Base-by-base conservation (phyloP, 2,888 invertebrate genomes). In the Hirtodrosophila trivittata region DNA sequence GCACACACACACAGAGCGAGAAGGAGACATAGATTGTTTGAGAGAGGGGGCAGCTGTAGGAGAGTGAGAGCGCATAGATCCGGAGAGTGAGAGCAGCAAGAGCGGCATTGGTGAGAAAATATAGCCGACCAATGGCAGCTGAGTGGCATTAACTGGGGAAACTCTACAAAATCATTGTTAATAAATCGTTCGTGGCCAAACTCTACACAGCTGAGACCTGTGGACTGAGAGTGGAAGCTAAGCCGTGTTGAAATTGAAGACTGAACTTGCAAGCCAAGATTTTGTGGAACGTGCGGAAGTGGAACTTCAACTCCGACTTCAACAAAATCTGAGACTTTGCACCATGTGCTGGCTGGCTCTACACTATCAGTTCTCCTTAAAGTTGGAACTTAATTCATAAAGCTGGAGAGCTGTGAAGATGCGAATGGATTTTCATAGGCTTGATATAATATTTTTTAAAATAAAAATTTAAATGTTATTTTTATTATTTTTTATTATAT, bases 41-140 rank as follows among this genome's bases (percentile, higher is more conserved):
- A 12, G 13, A 33, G 12, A 2, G 32, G 25, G 35, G 32, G 41
- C 6, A 9, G 12, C 10, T 25, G 9, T 10, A 7, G 13, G 52
- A 63, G 57, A 55, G 60, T 14, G 41, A 33, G 18, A 21, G 18
- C 2, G 30, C 33, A 33, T 12, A 35, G 42, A 13, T 12, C 28
- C 6, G 51, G 41, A 50, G 43, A 43, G 43, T 12, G 38, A 30
- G 28, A 37, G 32, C 38, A n/a, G n/a, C n/a, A n/a, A n/a, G n/a
- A n/a, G n/a, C 26, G 14, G n/a, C 35, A 13, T n/a, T 18, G 6
- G 55, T 26, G 47, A 35, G 50, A 8, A 30, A 39, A 13, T 1
- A 25, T 28, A 37, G 63, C 80, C 78, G 75, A 85, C 86, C 80
- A 80, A 80, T 85, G 43, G 32, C 41, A 62, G 42, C 50, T 21